phyloP scores from a whole-genome alignment of 1,140 invertebrate species.

The Phthorimaea operculella region DNA sequence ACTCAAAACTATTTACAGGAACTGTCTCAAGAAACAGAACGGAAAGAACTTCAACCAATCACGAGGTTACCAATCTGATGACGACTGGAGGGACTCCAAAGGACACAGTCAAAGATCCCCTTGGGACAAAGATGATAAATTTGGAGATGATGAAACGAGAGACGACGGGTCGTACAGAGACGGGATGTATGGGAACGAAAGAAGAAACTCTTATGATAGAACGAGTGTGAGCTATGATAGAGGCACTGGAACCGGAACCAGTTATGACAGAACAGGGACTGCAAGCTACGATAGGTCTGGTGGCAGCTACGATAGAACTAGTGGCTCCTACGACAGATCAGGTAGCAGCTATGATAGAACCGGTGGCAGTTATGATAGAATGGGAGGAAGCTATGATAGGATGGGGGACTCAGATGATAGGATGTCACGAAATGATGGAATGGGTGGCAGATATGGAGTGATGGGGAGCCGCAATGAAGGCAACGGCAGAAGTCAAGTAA shows the following conservation, averaged over 20 bases:
- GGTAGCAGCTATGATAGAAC: slow-evolving; percentile 16
- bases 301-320: slow-evolving; percentile 13
- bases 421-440: background rate
- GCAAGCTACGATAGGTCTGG: slow-evolving; percentile 11
- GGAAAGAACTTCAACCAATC: slow-evolving; percentile 26
- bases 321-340: background rate
- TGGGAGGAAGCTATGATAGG: slow-evolving; percentile 7
- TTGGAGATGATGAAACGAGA: slow-evolving; percentile 22
- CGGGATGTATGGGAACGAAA: slow-evolving; percentile 11
- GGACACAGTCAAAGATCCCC: slow-evolving; percentile 22
- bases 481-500: slow-evolving; percentile 21
- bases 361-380: slow-evolving; percentile 17
- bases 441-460: slow-evolving; percentile 20
- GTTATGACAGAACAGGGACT: background rate
- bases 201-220: slow-evolving; percentile 9
- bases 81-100: slow-evolving; percentile 33
- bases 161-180: slow-evolving; percentile 10
- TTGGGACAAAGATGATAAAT: slow-evolving; percentile 28
- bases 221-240: slow-evolving; percentile 13
- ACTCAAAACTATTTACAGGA: slow-evolving; percentile 45
- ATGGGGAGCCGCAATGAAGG: slow-evolving; percentile 12
- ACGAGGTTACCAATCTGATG: slow-evolving; percentile 17
- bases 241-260: background rate
- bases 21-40: slow-evolving; percentile 40
- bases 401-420: slow-evolving; percentile 6